Base-by-base conservation (phyloP, 2,888 invertebrate genomes). In the Ecliptopera silaceata region DNA sequence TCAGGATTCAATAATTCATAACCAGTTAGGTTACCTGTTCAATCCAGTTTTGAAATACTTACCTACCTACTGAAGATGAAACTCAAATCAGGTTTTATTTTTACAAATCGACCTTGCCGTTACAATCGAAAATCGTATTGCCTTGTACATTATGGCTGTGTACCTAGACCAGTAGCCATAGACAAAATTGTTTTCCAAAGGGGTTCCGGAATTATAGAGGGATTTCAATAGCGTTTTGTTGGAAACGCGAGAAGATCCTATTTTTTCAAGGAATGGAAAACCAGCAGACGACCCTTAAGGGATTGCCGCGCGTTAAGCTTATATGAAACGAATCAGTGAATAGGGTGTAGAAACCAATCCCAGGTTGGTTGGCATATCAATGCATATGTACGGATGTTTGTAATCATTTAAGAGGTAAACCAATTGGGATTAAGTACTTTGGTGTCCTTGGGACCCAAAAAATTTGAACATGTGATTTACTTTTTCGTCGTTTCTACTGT, bases 231-330 rank as follows among this genome's bases (percentile, higher is more conserved):
- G 48, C 43, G 13, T 43, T 54, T 47, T 29, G 43, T 34, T 43
- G 18, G 29, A 43, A 38, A 48, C 38, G 38, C 31, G 20, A 34
- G 42, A 43, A 17, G 43, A 48, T 48, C 48, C 36, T 18, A 48
- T 46, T 47, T 46, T 38, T 43, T 12, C 39, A 53, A 45, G 31
- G 46, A 44, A 55, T 48, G 43, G 48, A 55, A 54, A 55, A 55
- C 48, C 48, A 55, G 55, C 36, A 47, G 55, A 55, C 39, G 53
- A 41, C 34, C 42, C 48, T 20, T 48, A 44, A 5, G 48, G 43
- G 55, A 55, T 55, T 44, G 17, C 20, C 15, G 39, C 13, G 31
- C 20, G 53, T 29, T 47, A 43, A 36, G 36, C 31, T 54, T 43
- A 43, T 17, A 48, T 20, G 20, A 29, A 34, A 43, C 18, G 47